A percentile compares a stretch with the other conserved stretches of the same genome.
These are phyloP conservation scores for Brachionus koreanus DNA, from an alignment of 1,140 invertebrate species.

Conservation along the genomic window DNA sequence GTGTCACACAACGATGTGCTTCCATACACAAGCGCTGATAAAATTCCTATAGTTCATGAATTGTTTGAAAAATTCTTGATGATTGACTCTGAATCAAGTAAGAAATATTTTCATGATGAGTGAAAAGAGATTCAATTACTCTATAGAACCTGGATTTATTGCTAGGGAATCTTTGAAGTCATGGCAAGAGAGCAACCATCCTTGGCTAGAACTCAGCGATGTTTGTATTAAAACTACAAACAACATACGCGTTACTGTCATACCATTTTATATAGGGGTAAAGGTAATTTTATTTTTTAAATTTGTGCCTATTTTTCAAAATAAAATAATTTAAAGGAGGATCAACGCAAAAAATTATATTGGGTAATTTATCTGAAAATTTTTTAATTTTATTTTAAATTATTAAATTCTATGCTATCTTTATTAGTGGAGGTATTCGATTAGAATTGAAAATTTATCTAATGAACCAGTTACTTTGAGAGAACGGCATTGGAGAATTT, in stretches of 20 bases:
- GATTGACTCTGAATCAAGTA: slow-evolving; percentile 72
- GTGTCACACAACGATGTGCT: slow-evolving; percentile 83
- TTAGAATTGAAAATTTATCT: slow-evolving; percentile 87
- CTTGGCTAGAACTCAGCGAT: slow-evolving; percentile 89
- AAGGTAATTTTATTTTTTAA: slow-evolving; percentile 56
- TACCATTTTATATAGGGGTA: slow-evolving; percentile 94
- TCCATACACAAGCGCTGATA: slow-evolving; percentile 66
- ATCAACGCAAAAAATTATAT: slow-evolving; percentile 52
- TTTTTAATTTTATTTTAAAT: slow-evolving; percentile 11
- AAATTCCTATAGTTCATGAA: slow-evolving; percentile 82
- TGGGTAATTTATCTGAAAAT: slow-evolving; percentile 48
- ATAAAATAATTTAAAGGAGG: slow-evolving; percentile 48
- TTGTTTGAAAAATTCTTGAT: slow-evolving; percentile 90
- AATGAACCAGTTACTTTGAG: slow-evolving; percentile 77
- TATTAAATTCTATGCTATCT: not conserved
- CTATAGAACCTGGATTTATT: slow-evolving; percentile 62
- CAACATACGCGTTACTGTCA: slow-evolving; percentile 87
- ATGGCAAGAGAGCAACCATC: slow-evolving; percentile 96
- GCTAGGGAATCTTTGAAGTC: slow-evolving; percentile 82
- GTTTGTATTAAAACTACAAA: slow-evolving; percentile 97
- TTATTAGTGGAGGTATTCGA: slow-evolving; percentile 72
- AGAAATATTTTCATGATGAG: too few species aligned
- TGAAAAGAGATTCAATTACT: not conserved
- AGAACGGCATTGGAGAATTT: slow-evolving; percentile 93
- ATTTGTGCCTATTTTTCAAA: not conserved